phyloP scores from a whole-genome alignment of 2,113 vertebrate species.

The Rhineura floridana region DNA sequence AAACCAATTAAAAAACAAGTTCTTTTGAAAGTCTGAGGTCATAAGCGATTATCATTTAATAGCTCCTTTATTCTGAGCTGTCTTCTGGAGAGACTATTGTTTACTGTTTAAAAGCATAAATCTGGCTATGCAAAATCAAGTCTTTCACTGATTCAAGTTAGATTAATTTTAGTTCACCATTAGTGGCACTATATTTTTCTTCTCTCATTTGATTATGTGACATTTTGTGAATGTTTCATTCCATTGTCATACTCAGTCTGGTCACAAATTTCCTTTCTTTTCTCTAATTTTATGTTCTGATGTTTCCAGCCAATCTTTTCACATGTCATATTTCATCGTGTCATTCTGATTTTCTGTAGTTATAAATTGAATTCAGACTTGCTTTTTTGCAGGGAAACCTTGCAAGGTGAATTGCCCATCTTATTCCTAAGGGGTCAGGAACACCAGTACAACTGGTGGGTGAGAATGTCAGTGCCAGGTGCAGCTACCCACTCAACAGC shows the following conservation, averaged over 20 bases:
- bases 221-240: constrained; percentile 29
- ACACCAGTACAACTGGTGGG: background rate
- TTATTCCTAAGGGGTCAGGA: background rate
- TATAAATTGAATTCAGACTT: constrained; percentile 3
- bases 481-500: background rate
- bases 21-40: constrained; percentile 22
- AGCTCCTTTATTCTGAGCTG: constrained; percentile 5
- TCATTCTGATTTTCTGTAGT: background rate
- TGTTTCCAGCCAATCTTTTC: constrained; percentile 5
- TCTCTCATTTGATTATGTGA: constrained; percentile 9
- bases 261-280: constrained; percentile 20
- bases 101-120: background rate
- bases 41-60: constrained; percentile 45
- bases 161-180: background rate
- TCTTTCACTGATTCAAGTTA: background rate
- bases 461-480: background rate
- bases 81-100: constrained; percentile 11
- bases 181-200: constrained; percentile 22
- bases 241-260: background rate
- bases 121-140: background rate
- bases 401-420: background rate
- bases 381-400: background rate
- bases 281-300: background rate
- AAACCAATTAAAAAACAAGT: constrained; percentile 35
- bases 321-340: background rate